Conservation (phyloP, 1,140 invertebrate species). For the Lepidurus apus region DNA sequence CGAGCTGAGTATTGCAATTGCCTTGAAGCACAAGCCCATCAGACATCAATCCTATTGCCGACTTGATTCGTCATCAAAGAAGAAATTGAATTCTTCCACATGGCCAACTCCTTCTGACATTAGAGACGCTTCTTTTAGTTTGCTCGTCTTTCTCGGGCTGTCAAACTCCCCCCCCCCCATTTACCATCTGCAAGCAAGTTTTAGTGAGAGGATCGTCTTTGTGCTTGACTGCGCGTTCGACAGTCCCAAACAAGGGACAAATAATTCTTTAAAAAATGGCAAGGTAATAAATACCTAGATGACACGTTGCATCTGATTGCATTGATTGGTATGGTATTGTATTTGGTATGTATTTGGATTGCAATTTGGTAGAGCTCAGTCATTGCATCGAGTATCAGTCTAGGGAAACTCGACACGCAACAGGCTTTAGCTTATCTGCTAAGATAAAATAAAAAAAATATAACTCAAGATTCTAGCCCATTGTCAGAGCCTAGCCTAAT, state of each 20-base stretch:
- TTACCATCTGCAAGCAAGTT: neutral
- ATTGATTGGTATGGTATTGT: too few species aligned
- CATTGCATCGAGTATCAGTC: neutral
- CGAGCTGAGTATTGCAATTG: slow-evolving; percentile 13
- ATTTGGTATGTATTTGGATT: too few species aligned
- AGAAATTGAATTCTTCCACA: slow-evolving; percentile 19
- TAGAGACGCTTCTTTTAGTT: neutral
- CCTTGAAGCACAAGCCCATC: neutral
- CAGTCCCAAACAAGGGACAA: neutral
- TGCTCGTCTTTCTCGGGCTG: neutral
- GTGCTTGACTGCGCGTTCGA: neutral
- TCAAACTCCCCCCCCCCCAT: neutral
- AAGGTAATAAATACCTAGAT: neutral
- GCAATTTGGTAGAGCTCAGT: too few species aligned
- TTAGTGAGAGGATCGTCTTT: too few species aligned
- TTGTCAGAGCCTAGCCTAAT: neutral
- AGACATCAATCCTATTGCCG: neutral
- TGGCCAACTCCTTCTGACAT: neutral
- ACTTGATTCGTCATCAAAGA: slow-evolving; percentile 22
- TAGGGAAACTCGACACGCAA: neutral
- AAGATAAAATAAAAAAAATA: neutral
- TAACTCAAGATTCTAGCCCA: neutral
- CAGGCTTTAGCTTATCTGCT: neutral
- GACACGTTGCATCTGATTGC: too few species aligned
- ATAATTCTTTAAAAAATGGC: neutral